Evolutionary conservation across 2,888 invertebrate genomes (phyloP).

Genomic region (Galeopsomyia nigrocyanea): DNA sequence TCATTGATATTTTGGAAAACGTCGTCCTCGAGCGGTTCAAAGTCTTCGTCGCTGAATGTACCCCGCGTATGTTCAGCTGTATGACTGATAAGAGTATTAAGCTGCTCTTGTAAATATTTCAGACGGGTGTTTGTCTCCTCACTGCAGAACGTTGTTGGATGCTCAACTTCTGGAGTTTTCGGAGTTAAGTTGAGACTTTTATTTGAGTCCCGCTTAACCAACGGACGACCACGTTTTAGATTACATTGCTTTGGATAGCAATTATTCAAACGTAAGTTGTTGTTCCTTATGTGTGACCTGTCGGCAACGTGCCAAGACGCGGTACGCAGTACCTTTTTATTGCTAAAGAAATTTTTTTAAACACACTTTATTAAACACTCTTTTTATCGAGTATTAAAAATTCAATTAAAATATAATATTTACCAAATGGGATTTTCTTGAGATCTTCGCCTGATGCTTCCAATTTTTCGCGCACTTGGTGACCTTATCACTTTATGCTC

Average conservation of each 20-base stretch:
- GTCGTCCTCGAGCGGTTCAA: conserved; percentile 53
- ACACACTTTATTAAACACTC: no score
- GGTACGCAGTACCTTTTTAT: conserved; percentile 69
- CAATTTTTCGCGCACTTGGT: conserved; percentile 86
- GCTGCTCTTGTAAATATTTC: conserved; percentile 59
- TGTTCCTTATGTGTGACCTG: conserved; percentile 45
- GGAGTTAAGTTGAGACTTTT: conserved; percentile 39
- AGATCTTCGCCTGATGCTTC: conserved; percentile 80
- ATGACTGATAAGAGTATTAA: conserved; percentile 59
- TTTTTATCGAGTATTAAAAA: background rate
- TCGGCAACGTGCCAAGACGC: conserved; percentile 76
- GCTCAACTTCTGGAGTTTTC: conserved; percentile 12
- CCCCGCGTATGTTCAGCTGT: conserved; percentile 59
- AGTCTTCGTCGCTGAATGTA: conserved; percentile 55
- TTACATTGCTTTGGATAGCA: conserved; percentile 67
- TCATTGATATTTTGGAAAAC: conserved; percentile 60
- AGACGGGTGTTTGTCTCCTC: conserved; percentile 59
- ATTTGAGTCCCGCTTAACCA: conserved; percentile 36
- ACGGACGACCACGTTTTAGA: conserved; percentile 39
- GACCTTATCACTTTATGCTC: conserved; percentile 82
- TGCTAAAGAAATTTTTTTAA: conserved; percentile 42
- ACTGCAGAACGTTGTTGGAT: conserved; percentile 53
- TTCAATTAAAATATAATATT: conserved; percentile 13
- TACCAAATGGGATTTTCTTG: conserved; percentile 71
- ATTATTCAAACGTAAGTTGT: conserved; percentile 47